phyloP scores from a whole-genome alignment of 2,113 vertebrate species.

The Mustelus asterias region DNA sequence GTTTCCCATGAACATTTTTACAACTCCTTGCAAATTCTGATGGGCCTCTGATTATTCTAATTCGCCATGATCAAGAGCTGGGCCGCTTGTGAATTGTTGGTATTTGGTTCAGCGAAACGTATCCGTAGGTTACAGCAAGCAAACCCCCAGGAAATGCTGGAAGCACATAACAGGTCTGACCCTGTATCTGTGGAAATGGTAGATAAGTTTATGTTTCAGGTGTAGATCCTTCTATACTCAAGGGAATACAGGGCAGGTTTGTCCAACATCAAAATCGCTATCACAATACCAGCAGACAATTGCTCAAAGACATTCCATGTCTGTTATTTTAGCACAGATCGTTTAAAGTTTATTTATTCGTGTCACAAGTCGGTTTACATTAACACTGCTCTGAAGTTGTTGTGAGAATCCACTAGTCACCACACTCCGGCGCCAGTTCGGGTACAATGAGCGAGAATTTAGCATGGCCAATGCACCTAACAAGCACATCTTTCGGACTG shows the following conservation, averaged over 20 bases:
- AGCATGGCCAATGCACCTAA: no score
- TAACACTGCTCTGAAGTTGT: no score
- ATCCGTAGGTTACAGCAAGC: neutral
- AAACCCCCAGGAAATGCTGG: neutral
- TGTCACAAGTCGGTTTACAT: no score
- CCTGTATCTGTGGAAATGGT: neutral
- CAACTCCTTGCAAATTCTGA: neutral
- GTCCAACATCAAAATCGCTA: neutral
- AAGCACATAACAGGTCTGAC: neutral
- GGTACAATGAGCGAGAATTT: no score
- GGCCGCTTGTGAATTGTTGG: neutral
- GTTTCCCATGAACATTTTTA: neutral
- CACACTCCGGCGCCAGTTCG: no score
- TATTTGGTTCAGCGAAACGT: neutral
- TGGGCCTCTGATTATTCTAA: neutral
- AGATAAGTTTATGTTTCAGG: neutral
- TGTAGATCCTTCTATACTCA: neutral
- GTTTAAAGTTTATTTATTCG: no score
- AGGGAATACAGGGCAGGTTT: neutral
- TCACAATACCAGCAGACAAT: neutral
- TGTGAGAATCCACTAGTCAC: no score
- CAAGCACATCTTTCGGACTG: no score
- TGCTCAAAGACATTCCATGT: neutral
- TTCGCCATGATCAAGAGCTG: neutral
- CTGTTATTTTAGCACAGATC: neutral